A percentile compares a stretch with the other conserved stretches of the same genome.
phyloP scores from a whole-genome alignment of 2,888 invertebrate genomes.

The Hecatera dysodea region DNA sequence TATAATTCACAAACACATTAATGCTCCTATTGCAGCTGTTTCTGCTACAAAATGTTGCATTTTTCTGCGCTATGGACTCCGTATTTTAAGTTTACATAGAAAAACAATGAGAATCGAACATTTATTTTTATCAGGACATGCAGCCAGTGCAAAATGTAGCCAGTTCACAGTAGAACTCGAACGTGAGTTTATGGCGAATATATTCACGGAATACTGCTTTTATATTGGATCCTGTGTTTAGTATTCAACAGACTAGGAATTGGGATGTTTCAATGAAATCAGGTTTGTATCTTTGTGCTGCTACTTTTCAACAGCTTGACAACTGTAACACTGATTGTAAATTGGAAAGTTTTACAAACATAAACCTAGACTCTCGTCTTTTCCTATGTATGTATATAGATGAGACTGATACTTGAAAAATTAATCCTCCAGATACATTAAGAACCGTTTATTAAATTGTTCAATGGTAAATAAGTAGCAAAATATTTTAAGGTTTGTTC shows the following conservation, averaged over 20 bases:
- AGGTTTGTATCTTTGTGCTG: conserved; percentile 15
- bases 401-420: too few species aligned
- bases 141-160: conserved; percentile 28
- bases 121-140: conserved; percentile 40
- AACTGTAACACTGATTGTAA: background rate
- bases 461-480: too few species aligned
- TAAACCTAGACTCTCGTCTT: background rate
- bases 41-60: conserved; percentile 4
- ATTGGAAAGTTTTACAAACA: background rate
- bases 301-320: background rate
- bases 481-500: too few species aligned
- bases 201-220: conserved; percentile 42
- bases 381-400: too few species aligned
- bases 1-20: background rate
- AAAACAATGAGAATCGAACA: conserved; percentile 21
- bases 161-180: conserved; percentile 39
- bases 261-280: conserved; percentile 32
- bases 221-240: conserved; percentile 41
- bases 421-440: too few species aligned
- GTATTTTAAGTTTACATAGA: conserved; percentile 16
- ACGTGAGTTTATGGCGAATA: conserved; percentile 42
- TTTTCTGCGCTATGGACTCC: background rate
- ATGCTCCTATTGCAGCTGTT: background rate
- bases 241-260: conserved; percentile 45
- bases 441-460: too few species aligned